These are phyloP conservation scores for Acrocera orbiculus DNA, from an alignment of 2,888 invertebrate genomes.

Conservation along the genomic window DNA sequence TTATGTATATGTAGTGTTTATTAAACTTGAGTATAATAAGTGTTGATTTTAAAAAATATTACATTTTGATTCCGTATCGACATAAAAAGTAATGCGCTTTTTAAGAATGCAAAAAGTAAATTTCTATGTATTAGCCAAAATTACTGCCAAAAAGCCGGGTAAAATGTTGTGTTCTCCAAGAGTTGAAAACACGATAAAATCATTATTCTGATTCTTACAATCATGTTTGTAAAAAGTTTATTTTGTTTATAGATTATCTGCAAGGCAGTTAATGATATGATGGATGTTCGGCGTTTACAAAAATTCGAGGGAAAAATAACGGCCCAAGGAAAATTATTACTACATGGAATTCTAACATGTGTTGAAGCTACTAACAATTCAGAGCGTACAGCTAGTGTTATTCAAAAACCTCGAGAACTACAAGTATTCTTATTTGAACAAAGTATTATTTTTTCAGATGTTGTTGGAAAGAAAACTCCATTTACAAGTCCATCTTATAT, in stretches of 20 bases:
- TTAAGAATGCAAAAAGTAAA: too few species aligned
- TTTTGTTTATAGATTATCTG: slow-evolving; percentile 43
- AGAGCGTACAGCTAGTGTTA: slow-evolving; percentile 21
- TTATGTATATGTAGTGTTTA: too few species aligned
- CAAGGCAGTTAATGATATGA: slow-evolving; percentile 97
- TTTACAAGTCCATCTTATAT: slow-evolving; percentile 87
- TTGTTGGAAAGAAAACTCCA: slow-evolving; percentile 79
- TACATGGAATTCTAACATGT: slow-evolving; percentile 65
- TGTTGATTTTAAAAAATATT: too few species aligned
- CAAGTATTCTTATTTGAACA: slow-evolving; percentile 98
- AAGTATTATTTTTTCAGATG: slow-evolving; percentile 90
- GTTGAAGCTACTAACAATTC: slow-evolving; percentile 41
- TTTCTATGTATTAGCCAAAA: too few species aligned
- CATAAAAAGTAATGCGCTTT: too few species aligned
- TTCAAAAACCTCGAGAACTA: slow-evolving; percentile 49
- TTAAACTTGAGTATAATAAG: too few species aligned
- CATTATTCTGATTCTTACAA: too few species aligned
- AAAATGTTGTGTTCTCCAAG: too few species aligned
- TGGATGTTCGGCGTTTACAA: slow-evolving; percentile 92
- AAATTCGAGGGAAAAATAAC: slow-evolving; percentile 97
- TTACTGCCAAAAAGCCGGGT: too few species aligned
- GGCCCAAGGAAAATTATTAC: slow-evolving; percentile 84
- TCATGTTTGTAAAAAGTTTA: too few species aligned
- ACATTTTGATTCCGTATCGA: too few species aligned
- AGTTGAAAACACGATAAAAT: too few species aligned